Conservation (phyloP, 2,113 vertebrate genomes). For the Cettia cetti region DNA sequence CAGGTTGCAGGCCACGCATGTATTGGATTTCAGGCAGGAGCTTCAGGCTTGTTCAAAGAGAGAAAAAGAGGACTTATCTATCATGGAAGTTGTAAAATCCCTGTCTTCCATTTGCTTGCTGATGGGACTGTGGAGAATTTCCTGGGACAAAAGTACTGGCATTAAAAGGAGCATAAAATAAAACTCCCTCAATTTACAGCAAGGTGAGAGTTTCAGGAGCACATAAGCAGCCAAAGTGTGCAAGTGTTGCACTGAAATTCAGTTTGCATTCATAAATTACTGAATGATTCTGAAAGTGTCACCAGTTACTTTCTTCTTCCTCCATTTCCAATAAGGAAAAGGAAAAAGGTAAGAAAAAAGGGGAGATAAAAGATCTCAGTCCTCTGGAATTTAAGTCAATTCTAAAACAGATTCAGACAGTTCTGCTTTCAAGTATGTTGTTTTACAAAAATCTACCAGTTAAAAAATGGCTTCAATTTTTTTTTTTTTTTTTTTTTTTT, state of each 20-base stretch:
- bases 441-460: not conserved
- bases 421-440: not conserved
- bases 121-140: constrained; percentile 48
- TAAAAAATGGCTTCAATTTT: not conserved
- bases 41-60: not conserved
- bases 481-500: not conserved
- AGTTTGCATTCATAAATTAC: not conserved
- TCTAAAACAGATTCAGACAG: not conserved
- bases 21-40: not conserved
- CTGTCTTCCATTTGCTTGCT: constrained; percentile 42
- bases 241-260: not conserved
- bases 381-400: not conserved
- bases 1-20: not conserved
- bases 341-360: not conserved
- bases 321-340: not conserved
- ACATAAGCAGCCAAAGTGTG: not conserved
- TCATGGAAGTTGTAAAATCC: not conserved
- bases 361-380: not conserved
- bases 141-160: constrained; percentile 16
- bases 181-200: constrained; percentile 8
- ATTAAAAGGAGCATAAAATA: constrained; percentile 5
- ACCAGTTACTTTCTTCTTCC: not conserved
- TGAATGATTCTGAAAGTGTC: not conserved
- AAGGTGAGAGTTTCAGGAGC: not conserved
- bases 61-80: constrained; percentile 3